A percentile compares a stretch with the other conserved stretches of the same genome.
phyloP scores from a whole-genome alignment of 2,797 vertebrate genomes.

The Echiichthys vipera region DNA sequence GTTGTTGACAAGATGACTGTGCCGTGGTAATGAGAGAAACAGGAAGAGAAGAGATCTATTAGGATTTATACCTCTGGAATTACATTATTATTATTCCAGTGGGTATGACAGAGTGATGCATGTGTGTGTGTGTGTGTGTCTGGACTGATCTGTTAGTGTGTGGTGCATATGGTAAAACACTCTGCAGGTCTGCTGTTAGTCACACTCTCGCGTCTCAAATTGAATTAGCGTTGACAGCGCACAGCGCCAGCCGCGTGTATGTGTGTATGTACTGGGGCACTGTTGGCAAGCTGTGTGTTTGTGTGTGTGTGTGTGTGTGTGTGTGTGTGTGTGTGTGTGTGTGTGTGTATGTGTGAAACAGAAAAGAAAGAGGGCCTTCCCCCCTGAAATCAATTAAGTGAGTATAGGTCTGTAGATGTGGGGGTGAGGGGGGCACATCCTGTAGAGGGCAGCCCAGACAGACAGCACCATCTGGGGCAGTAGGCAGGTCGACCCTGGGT shows the following conservation, averaged over 20 bases:
- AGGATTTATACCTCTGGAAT: constrained; percentile 48
- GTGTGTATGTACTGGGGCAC: constrained; percentile 65
- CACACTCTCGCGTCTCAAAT: constrained; percentile 92
- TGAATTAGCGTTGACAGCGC: constrained; percentile 95
- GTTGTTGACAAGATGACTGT: constrained; percentile 47
- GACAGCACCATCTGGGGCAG: constrained; percentile 92
- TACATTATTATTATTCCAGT: constrained; percentile 42
- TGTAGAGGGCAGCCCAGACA: constrained; percentile 81
- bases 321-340: constrained; percentile 66
- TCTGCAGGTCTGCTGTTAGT: constrained; percentile 86
- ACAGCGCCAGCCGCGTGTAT: constrained; percentile 85
- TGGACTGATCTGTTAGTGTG: constrained; percentile 38
- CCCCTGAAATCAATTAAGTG: constrained; percentile 92
- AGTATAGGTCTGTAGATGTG: constrained; percentile 72
- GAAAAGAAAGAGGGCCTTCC: constrained; percentile 64
- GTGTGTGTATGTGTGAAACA: constrained; percentile 67
- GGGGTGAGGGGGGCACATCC: constrained; percentile 83
- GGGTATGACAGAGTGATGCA: constrained; percentile 24
- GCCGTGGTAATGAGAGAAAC: constrained; percentile 43
- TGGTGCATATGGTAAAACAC: constrained; percentile 90
- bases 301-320: constrained; percentile 40
- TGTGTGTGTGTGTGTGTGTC: constrained; percentile 12
- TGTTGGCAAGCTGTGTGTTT: constrained; percentile 77
- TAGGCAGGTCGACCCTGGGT: constrained; percentile 79
- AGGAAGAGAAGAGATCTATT: constrained; percentile 26